Evolutionary conservation across 2,888 invertebrate species (phyloP).

Genomic region (Brachypterus glaber): DNA sequence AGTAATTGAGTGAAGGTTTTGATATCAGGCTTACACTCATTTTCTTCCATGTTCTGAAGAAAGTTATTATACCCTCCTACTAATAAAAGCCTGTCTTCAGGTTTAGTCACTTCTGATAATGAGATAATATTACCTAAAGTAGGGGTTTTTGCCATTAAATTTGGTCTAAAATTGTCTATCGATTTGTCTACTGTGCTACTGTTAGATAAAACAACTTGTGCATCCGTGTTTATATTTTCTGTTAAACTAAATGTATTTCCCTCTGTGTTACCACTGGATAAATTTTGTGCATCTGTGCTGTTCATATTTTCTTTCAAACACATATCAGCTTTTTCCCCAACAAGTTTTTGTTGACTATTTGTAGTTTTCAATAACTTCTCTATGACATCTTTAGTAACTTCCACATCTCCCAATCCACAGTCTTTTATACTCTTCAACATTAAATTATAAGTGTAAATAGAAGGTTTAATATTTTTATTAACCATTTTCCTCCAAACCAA

Average conservation of each 20-base stretch:
- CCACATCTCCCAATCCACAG: constrained; percentile 64
- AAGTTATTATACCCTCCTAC: constrained; percentile 74
- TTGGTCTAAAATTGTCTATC: constrained; percentile 43
- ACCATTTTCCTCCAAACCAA: constrained; percentile 81
- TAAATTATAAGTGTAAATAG: constrained; percentile 68
- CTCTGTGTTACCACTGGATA: neutral
- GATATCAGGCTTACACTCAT: constrained; percentile 60
- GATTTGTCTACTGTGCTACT: neutral
- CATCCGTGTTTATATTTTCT: neutral
- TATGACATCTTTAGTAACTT: constrained; percentile 45
- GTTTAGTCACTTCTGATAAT: constrained; percentile 48
- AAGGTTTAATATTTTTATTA: constrained; percentile 54
- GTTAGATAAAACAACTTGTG: neutral
- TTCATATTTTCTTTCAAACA: neutral
- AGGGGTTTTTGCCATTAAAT: constrained; percentile 53
- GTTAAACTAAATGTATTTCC: neutral
- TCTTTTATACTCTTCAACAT: constrained; percentile 71
- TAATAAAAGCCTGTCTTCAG: constrained; percentile 62
- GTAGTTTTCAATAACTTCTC: constrained; percentile 16
- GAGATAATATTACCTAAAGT: constrained; percentile 52
- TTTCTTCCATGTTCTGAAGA: constrained; percentile 59
- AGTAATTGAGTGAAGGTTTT: constrained; percentile 73
- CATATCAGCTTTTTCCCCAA: no score
- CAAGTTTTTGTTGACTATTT: neutral
- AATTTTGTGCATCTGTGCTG: neutral